Evolutionary conservation across 2,888 invertebrate genomes (phyloP), one percentile per base, ranked within the genome.

Genomic region (Amorpha juglandis): DNA sequence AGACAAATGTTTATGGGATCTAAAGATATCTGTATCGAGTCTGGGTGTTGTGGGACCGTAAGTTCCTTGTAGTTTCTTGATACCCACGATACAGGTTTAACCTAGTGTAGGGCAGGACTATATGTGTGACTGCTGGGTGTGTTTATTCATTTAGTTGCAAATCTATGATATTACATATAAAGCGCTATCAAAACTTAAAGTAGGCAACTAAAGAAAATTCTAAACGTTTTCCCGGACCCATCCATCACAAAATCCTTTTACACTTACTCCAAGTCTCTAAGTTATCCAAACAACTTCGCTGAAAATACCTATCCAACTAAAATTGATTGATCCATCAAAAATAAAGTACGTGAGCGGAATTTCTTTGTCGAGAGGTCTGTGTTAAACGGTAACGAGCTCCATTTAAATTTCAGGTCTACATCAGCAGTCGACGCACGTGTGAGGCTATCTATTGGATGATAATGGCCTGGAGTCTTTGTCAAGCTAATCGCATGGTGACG

Each of bases 321-420:
- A 53, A 53, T 53, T 58, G 58, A 58, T 58, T 38, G 58, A 58
- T 58, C 58, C 58, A 58, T 58, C 58, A 58, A 58, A 58, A 58
- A 58, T 58, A 58, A 53, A 58, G 42, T 58, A 58, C 58, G 58
- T 58, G 58, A 58, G 38, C 12, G 42, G 58, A 42, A 58, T 58
- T 38, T 19, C 58, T 58, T 42, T 58, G 38, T 52, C 14, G 27
- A 52, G 9, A 58, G 58, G 35, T 58, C 19, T 35, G 16, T 35
- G 38, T 42, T 42, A 58, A 58, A 38, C 38, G 38, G 58, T 70
- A 69, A 70, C 71, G 68, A 69, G 62, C 65, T 65, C 62, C 65
- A 71, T 73, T 72, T 71, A 69, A 74, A 74, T 71, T 73, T 69
- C 68, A 70, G 55, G 52, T 66, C 51, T 35, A 68, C 70, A 19